These are phyloP conservation scores for Australoheros scitulus DNA, from an alignment of 2,113 vertebrate species.

Conservation along the genomic window DNA sequence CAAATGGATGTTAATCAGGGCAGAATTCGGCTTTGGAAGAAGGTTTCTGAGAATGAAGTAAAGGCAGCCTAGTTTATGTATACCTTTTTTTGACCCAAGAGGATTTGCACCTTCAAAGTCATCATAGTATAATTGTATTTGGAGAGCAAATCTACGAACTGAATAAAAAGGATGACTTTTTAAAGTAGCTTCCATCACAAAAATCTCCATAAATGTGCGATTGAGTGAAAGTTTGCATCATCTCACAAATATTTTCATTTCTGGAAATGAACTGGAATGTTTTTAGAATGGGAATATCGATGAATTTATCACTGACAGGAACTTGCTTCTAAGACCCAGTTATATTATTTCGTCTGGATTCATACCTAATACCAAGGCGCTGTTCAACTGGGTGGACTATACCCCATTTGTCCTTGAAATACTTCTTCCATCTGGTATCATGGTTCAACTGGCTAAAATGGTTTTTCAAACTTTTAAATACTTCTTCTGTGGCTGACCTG, in stretches of 20 bases:
- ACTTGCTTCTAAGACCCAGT: neutral
- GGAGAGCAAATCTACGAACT: neutral
- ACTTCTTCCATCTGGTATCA: neutral
- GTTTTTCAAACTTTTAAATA: neutral
- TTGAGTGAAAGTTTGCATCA: neutral
- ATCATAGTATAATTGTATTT: neutral
- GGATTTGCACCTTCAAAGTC: neutral
- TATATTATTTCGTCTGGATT: neutral
- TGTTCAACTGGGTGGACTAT: neutral
- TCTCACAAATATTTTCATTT: neutral
- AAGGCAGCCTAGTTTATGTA: constrained; percentile 5
- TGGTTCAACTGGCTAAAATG: neutral
- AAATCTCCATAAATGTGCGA: neutral
- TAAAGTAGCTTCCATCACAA: constrained; percentile 18
- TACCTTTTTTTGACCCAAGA: neutral
- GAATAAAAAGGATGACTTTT: neutral
- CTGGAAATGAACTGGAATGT: constrained; percentile 17
- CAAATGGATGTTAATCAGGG: neutral
- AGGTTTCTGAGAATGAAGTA: constrained; percentile 1
- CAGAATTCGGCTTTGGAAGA: neutral
- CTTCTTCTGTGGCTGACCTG: neutral
- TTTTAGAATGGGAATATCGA: neutral
- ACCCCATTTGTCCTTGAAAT: constrained; percentile 1
- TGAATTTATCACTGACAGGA: neutral
- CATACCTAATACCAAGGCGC: neutral